Evolutionary conservation across 2,888 invertebrate species (phyloP).

Genomic region (Temnothorax ravouxi): DNA sequence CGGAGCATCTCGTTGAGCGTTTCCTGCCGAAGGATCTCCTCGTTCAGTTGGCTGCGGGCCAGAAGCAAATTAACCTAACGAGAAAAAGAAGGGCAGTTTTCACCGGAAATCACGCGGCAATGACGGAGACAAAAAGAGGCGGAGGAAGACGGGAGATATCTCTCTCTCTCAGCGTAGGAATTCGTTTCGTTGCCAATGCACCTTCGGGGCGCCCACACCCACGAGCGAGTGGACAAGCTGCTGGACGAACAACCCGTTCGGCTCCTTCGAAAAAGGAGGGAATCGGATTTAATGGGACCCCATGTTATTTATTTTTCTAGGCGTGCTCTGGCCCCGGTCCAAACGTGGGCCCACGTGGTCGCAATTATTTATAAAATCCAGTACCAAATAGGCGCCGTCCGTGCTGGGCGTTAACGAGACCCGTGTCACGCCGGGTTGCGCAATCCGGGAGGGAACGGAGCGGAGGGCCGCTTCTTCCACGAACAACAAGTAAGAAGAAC

Average conservation of each 20-base stretch:
- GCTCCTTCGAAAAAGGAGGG: constrained; percentile 52
- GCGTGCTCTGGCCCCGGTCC: constrained; percentile 72
- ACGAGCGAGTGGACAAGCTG: constrained; percentile 64
- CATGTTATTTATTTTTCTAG: constrained; percentile 78
- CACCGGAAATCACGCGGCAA: constrained; percentile 68
- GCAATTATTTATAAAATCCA: constrained; percentile 76
- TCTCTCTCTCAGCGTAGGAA: constrained; percentile 60
- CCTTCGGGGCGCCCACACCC: constrained; percentile 65
- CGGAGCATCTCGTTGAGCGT: constrained; percentile 60
- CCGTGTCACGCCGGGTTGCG: constrained; percentile 60
- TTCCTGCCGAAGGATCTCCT: constrained; percentile 55
- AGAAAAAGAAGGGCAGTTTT: constrained; percentile 73
- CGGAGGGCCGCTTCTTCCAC: constrained; percentile 49
- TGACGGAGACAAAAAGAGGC: constrained; percentile 36
- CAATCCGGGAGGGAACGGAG: constrained; percentile 62
- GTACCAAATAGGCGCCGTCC: constrained; percentile 66
- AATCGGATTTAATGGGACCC: constrained; percentile 77
- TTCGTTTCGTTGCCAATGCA: constrained; percentile 68
- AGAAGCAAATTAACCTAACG: constrained; percentile 80
- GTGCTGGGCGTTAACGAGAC: constrained; percentile 70
- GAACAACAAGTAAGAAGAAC: constrained; percentile 62
- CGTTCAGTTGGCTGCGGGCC: constrained; percentile 73
- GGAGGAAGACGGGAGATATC: background rate
- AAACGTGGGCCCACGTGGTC: constrained; percentile 70
- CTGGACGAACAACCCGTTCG: constrained; percentile 45